These are phyloP conservation scores for Rhagologus leucostigma DNA, from an alignment of 2,113 vertebrate species.

Conservation along the genomic window DNA sequence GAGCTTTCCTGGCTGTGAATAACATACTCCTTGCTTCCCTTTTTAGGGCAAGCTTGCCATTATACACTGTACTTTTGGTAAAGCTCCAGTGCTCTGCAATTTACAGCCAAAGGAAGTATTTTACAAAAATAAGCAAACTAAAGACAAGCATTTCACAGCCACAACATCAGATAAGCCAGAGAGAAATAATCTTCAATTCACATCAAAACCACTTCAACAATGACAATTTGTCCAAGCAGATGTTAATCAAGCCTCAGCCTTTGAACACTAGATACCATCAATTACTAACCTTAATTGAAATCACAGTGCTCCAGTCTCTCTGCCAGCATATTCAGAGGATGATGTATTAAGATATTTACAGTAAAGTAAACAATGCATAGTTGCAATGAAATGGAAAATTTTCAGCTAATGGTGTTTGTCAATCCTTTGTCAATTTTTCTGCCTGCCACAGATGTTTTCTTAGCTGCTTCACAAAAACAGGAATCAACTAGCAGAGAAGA, in stretches of 20 bases:
- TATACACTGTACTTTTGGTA: slow-evolving; percentile 79
- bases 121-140: slow-evolving; percentile 82
- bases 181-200: slow-evolving; percentile 83
- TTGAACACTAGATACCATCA: slow-evolving; percentile 85
- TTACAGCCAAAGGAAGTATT: slow-evolving; percentile 81
- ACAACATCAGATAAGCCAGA: slow-evolving; percentile 81
- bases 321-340: slow-evolving; percentile 82
- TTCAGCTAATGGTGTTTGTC: slow-evolving; percentile 96
- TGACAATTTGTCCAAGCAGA: slow-evolving; percentile 89
- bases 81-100: slow-evolving; percentile 76
- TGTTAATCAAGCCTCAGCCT: slow-evolving; percentile 87
- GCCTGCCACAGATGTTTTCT: slow-evolving; percentile 99
- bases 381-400: slow-evolving; percentile 92
- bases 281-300: slow-evolving; percentile 91
- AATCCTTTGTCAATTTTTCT: slow-evolving; percentile 92
- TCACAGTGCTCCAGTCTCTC: slow-evolving; percentile 81
- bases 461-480: slow-evolving; percentile 98
- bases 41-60: slow-evolving; percentile 84
- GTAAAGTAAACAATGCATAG: slow-evolving; percentile 93
- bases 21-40: slow-evolving; percentile 80
- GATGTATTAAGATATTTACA: slow-evolving; percentile 88
- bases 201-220: slow-evolving; percentile 88
- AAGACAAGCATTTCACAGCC: slow-evolving; percentile 85
- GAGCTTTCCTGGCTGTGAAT: slow-evolving; percentile 78
- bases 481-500: slow-evolving; percentile 98